Percentiles rank a stretch among this genome's conserved stretches.
Conservation (phyloP, 1,140 invertebrate genomes). For the Hyphantria cunea region DNA sequence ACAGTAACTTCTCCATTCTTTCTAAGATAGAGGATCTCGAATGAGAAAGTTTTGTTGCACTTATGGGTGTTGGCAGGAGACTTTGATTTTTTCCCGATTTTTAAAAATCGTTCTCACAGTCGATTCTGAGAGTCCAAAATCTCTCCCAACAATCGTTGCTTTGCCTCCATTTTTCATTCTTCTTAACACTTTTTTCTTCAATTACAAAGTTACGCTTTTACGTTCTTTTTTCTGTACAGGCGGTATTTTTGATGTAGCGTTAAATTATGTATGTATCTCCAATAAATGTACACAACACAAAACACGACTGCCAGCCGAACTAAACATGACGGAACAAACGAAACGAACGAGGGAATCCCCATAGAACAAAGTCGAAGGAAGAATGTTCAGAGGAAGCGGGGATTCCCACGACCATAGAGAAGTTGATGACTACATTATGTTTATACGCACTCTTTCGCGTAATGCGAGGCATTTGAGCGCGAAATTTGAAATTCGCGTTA, state of each 20-base stretch:
- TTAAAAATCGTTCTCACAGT: constrained; percentile 34
- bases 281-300: constrained; percentile 42
- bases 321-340: constrained; percentile 27
- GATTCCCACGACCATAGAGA: constrained; percentile 20
- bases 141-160: constrained; percentile 36
- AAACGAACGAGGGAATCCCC: constrained; percentile 36
- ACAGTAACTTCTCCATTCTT: constrained; percentile 33
- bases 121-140: constrained; percentile 40
- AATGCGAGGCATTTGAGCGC: constrained; percentile 34
- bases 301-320: constrained; percentile 25
- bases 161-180: constrained; percentile 42
- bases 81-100: constrained; percentile 33
- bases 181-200: constrained; percentile 37
- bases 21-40: constrained; percentile 32
- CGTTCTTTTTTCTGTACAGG: constrained; percentile 41
- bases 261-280: constrained; percentile 36
- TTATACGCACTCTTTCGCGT: constrained; percentile 24
- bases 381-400: constrained; percentile 33
- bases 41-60: constrained; percentile 31
- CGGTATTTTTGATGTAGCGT: constrained; percentile 36
- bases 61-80: constrained; percentile 31
- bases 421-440: constrained; percentile 26
- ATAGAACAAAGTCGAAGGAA: constrained; percentile 39
- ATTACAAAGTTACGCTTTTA: constrained; percentile 34
- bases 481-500: constrained; percentile 33